These are phyloP conservation scores for rat (Rattus norvegicus) DNA, from an alignment of 2,113 vertebrate genomes.

Conservation along the genomic window GRCr8 NC_086022.1:64183501-64184000, in stretches of 20 bases:
- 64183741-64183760: not conserved
- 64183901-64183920: not conserved
- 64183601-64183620: slow-evolving; percentile 63
- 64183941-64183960: not conserved
- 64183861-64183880: not conserved
- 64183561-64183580: slow-evolving; percentile 1
- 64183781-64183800: not conserved
- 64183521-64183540: not conserved
- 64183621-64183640: slow-evolving; percentile 31
- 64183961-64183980: not conserved
- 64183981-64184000: not conserved
- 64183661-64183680: slow-evolving; percentile 1
- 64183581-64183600: slow-evolving; percentile 11
- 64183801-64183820: not conserved
- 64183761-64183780: not conserved
- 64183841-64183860: not conserved
- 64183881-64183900: not conserved
- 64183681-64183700: not conserved
- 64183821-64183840: not conserved
- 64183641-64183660: not conserved
- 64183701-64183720: not conserved
- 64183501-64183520: not conserved
- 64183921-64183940: not conserved
- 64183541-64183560: not conserved
- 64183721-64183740: not conserved